Percentiles rank a stretch among this genome's conserved stretches.
Evolutionary conservation across 2,113 vertebrate genomes (phyloP).

Genomic region (Mesocricetus auratus): DNA sequence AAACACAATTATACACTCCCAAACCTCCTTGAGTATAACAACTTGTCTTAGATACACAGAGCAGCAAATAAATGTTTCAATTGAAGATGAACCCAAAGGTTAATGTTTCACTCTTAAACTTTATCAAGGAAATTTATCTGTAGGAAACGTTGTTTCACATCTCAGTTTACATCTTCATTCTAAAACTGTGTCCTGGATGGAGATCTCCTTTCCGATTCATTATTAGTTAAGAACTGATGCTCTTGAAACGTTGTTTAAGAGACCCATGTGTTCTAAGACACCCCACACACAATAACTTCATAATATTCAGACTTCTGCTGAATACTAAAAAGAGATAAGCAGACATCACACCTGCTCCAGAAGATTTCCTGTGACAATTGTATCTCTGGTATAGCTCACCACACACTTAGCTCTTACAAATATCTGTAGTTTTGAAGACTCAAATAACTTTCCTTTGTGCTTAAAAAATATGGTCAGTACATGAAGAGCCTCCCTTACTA

Average conservation of each 20-base stretch:
- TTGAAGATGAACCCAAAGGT: constrained; percentile 80
- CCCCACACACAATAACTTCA: not conserved
- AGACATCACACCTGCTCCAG: not conserved
- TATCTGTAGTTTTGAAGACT: not conserved
- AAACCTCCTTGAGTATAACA: constrained; percentile 44
- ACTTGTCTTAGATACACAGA: constrained; percentile 76
- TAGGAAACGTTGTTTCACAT: constrained; percentile 72
- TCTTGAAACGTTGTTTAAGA: not conserved
- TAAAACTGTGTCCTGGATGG: constrained; percentile 64
- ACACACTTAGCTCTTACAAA: not conserved
- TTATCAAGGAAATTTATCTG: constrained; percentile 55
- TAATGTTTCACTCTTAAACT: constrained; percentile 77
- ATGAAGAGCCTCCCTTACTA: not conserved
- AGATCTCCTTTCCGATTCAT: not conserved
- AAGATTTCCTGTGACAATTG: not conserved
- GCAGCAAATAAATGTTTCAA: constrained; percentile 81
- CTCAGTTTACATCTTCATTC: constrained; percentile 70
- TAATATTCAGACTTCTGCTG: not conserved
- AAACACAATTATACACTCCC: constrained; percentile 82
- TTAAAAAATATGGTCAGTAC: not conserved
- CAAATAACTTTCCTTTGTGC: not conserved
- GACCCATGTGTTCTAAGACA: not conserved
- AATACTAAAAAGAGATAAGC: not conserved
- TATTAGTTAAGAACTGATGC: not conserved
- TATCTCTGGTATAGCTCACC: not conserved